Evolutionary conservation across 2,113 vertebrate species (phyloP), one percentile per base, ranked within the genome.

Genomic region (Cynocephalus volans): DNA sequence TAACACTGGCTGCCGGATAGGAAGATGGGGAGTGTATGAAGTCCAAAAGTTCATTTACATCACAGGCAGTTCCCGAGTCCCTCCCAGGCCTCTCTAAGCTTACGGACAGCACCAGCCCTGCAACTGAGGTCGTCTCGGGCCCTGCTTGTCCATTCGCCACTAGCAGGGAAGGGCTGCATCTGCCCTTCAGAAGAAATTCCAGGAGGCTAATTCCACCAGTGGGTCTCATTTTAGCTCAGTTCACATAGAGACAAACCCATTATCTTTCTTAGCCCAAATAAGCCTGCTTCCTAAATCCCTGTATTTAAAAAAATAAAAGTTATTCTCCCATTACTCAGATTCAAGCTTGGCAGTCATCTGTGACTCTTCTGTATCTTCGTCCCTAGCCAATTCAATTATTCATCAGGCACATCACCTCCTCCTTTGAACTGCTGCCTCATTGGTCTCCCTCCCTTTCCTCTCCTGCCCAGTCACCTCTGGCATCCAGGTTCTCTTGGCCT

Each of bases 81-180:
- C 65, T 17, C 3, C 23, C 79, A 12, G 1, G 21, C 45, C 18
- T 64, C 56, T 65, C 52, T 23, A 56, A 0, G 4, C 56, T 36
- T 3, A 5, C 0, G 2, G 52, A 26, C 28, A 36, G 52, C 41
- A 33, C 15, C 50, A 9, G n/a, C 45, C 69, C n/a, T 24, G 54
- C 31, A 7, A 10, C 12, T 31, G 31, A 0, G 24, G 54, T 17
- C 8, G 2, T 56, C 85, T 54, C 4, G 12, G 52, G 12, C 75
- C 33, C 21, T 0, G 0, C 10, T 12, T 14, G 6, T 50, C 67
- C 48, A 26, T 33, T 45, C 4, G 41, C 14, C 26, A 2, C 0
- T 0, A 73, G 28, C 28, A 64, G 52, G 65, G 45, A 58, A 45
- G 18, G 26, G 8, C 12, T 69, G 33, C 4, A 28, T 48, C 54